Conservation (phyloP, 92 coral and sea anemone genomes). For the Hydrozoanthus gracilis region DNA sequence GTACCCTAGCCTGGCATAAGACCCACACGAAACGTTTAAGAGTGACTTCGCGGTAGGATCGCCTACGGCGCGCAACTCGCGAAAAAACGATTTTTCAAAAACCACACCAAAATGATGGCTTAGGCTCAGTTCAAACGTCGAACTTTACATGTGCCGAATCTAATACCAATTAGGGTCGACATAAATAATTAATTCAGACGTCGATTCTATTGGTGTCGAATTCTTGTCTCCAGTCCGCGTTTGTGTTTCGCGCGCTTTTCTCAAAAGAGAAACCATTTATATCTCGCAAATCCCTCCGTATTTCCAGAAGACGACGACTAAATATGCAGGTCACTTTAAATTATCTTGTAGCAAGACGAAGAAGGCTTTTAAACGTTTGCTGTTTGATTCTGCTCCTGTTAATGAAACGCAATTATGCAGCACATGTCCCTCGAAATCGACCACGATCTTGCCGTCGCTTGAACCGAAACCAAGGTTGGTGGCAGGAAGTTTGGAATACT, state of each 20-base stretch:
- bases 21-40: neutral
- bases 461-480: conserved; percentile 55
- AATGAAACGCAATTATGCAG: conserved; percentile 13
- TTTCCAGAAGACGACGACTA: conserved; percentile 33
- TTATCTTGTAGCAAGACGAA: conserved; percentile 29
- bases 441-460: conserved; percentile 52
- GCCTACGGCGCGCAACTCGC: too few species aligned
- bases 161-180: conserved; percentile 10
- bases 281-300: conserved; percentile 2
- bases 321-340: conserved; percentile 27
- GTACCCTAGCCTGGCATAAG: neutral
- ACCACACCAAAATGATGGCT: neutral
- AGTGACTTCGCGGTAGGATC: too few species aligned
- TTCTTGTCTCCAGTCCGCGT: conserved; percentile 1
- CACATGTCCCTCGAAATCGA: conserved; percentile 19
- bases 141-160: neutral
- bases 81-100: neutral
- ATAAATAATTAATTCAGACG: conserved; percentile 18
- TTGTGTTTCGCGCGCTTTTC: conserved; percentile 22
- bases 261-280: conserved; percentile 3
- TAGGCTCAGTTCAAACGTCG: neutral
- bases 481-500: conserved; percentile 51
- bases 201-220: conserved; percentile 24
- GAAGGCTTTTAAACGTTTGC: conserved; percentile 26
- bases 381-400: conserved; percentile 33